Percentiles rank a stretch among this genome's conserved stretches.
Evolutionary conservation across 2,113 vertebrate species (phyloP).

Genomic region (Tenebrosternarchus preto): DNA sequence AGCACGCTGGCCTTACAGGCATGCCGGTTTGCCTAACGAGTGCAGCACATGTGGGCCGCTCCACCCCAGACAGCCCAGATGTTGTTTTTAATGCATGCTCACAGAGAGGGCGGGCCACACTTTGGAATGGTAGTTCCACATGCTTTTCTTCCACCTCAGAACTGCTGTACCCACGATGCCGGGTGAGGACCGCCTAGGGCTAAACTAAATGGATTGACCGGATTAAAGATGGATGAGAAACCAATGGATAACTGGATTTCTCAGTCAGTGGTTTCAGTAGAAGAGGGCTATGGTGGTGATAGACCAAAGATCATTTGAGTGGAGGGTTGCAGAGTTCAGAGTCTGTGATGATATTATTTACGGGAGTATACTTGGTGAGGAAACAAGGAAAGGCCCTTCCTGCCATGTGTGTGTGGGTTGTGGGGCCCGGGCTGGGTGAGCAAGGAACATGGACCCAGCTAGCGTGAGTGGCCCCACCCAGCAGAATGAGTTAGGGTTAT

Average conservation of each 20-base stretch:
- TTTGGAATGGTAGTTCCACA: constrained; percentile 18
- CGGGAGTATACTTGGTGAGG: not conserved
- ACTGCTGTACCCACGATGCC: constrained; percentile 41
- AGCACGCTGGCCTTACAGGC: constrained; percentile 13
- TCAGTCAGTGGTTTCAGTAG: not conserved
- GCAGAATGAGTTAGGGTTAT: constrained; percentile 20
- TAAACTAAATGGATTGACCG: not conserved
- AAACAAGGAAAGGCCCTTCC: not conserved
- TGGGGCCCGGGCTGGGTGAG: too few species aligned
- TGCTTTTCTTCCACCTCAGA: constrained; percentile 39
- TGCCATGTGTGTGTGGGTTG: not conserved
- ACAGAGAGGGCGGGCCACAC: constrained; percentile 33
- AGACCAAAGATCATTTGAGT: not conserved
- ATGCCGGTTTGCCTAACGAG: constrained; percentile 28
- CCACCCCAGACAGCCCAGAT: constrained; percentile 51
- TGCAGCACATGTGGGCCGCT: constrained; percentile 50
- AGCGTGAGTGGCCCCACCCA: constrained; percentile 16
- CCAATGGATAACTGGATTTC: constrained; percentile 6
- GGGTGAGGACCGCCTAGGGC: not conserved
- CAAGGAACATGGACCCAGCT: not conserved
- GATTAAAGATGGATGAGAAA: not conserved
- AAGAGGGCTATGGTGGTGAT: not conserved
- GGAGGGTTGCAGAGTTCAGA: not conserved
- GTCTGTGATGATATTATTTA: not conserved
- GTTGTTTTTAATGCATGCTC: constrained; percentile 48